Percentiles rank a stretch among this genome's conserved stretches.
phyloP scores from a whole-genome alignment of 2,888 invertebrate species.

The Incurvaria masculella region DNA sequence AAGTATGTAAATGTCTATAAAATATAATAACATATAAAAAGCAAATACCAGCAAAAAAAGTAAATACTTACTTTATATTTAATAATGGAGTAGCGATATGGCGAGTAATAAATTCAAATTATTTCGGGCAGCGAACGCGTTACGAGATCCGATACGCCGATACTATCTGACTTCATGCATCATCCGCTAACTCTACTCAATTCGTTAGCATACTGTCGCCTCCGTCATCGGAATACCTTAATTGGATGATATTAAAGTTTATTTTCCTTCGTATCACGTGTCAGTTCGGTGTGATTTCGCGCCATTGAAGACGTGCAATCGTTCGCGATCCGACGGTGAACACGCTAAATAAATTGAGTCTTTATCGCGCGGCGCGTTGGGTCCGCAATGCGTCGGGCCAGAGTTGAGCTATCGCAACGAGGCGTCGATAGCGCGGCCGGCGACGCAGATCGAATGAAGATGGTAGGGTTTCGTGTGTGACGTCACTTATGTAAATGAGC shows the following conservation, averaged over 20 bases:
- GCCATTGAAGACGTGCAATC: not conserved
- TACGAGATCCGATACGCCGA: conserved; percentile 52
- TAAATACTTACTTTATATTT: too few relatives aligned
- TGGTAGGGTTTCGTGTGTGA: not conserved
- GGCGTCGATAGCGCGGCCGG: not conserved
- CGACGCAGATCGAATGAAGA: not conserved
- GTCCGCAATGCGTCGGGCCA: not conserved
- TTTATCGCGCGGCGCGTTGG: not conserved
- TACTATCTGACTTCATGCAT: conserved; percentile 55
- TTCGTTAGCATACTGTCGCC: not conserved
- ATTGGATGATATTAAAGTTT: not conserved
- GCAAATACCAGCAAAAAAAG: too few relatives aligned
- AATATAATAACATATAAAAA: too few relatives aligned
- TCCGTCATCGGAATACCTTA: not conserved
- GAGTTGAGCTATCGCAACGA: not conserved
- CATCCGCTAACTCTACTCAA: conserved; percentile 41
- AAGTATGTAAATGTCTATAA: too few relatives aligned
- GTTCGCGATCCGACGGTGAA: not conserved
- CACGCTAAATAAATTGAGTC: not conserved
- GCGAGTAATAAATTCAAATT: conserved; percentile 50
- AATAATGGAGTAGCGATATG: not conserved
- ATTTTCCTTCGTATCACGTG: not conserved
- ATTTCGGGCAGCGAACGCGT: conserved; percentile 56
- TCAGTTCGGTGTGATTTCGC: not conserved
- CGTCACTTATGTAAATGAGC: not conserved